Base-by-base conservation (phyloP, 2,888 invertebrate species). In the Caenorhabditis sp. region DNA sequence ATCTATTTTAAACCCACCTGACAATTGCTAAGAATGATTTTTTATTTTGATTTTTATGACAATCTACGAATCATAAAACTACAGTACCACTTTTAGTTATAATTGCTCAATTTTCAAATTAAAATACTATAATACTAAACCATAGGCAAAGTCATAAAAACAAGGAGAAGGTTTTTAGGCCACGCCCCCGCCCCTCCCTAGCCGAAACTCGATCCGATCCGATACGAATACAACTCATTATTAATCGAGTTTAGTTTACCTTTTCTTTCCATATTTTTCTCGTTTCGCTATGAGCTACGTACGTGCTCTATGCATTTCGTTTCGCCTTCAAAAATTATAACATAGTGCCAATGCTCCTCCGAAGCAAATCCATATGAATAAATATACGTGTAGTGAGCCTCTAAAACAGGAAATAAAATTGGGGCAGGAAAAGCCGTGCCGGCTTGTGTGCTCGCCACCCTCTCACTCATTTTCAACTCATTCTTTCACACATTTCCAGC, bases 361-460 rank as follows among this genome's bases (percentile, higher is more conserved):
- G 71, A 37, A 72, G 65, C 56, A 65, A 65, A n/a, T 32, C 32
- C 4, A 74, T 72, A 72, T 64, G 64, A 64, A 64, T 72, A n/a
- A n/a, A 62, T 55, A 51, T 53, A 40, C 20, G 51, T 60, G 58
- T 65, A 53, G 64, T 62, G 58, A 55, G 55, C 51, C n/a, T n/a
- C 76, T 67, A 67, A 76, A 76, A 76, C 67, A 76, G 76, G 67
- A 76, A 67, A 76, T 76, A 67, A 67, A 76, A 74, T 65, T 67
- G 74, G 60, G 35, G 47, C 24, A 15, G 35, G 65, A 56, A 62
- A 50, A 47, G 58, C 61, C 6, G 6, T 6, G 47, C n/a, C n/a
- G n/a, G n/a, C n/a, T n/a, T n/a, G n/a, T n/a, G n/a, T n/a, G n/a
- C n/a, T n/a, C n/a, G n/a, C 47, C 40, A 18, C 32, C 56, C 61